Evolutionary conservation across 2,888 invertebrate genomes (phyloP).

Genomic region (Ligdia adustata): DNA sequence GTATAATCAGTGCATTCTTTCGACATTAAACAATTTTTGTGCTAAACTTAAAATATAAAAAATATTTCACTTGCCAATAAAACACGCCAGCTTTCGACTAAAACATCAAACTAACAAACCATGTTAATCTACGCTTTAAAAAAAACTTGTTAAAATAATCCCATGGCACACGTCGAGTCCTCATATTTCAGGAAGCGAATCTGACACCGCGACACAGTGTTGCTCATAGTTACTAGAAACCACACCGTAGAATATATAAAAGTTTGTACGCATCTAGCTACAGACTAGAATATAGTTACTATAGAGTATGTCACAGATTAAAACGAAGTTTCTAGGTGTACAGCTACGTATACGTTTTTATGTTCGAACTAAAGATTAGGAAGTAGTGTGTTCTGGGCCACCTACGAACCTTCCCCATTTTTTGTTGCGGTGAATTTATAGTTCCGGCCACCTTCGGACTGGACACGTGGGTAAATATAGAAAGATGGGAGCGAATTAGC

Average conservation of each 20-base stretch:
- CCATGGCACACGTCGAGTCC: slow-evolving; percentile 51
- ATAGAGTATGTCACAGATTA: not conserved
- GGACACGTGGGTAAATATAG: slow-evolving; percentile 69
- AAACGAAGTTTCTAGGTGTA: no score
- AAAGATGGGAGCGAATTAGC: slow-evolving; percentile 16
- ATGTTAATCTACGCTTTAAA: slow-evolving; percentile 33
- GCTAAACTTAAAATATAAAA: not conserved
- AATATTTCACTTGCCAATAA: slow-evolving; percentile 8
- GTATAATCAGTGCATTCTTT: no score
- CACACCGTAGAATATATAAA: slow-evolving; percentile 12
- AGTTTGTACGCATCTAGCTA: slow-evolving; percentile 2
- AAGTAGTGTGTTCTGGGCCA: slow-evolving; percentile 47
- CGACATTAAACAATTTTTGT: no score
- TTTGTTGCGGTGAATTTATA: slow-evolving; percentile 70
- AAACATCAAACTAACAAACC: slow-evolving; percentile 7
- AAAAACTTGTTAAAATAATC: slow-evolving; percentile 42
- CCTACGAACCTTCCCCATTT: slow-evolving; percentile 67
- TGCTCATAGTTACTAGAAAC: not conserved
- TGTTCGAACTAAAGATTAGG: not conserved
- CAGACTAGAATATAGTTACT: slow-evolving; percentile 19
- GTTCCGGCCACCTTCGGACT: slow-evolving; percentile 64
- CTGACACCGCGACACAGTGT: slow-evolving; percentile 53
- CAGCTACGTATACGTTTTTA: no score
- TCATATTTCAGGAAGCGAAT: slow-evolving; percentile 57
- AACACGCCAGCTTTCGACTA: not conserved